Conservation (phyloP, 2,113 vertebrate genomes). For the Hippopotamus amphibius region DNA sequence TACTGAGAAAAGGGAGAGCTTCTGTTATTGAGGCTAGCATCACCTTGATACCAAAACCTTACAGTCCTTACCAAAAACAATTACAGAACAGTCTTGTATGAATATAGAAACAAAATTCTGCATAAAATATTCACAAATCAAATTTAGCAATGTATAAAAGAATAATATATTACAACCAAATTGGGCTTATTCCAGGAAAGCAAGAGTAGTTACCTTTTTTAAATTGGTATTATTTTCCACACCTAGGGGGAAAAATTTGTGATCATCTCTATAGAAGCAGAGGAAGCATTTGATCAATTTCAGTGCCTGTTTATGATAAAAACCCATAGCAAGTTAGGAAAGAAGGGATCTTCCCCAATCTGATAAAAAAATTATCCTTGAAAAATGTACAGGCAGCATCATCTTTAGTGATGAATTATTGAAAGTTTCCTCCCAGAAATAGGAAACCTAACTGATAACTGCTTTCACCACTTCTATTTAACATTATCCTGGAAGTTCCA, state of each 20-base stretch:
- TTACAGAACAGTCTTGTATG: not conserved
- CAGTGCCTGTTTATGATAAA: not conserved
- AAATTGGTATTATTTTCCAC: not conserved
- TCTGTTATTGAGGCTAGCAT: not conserved
- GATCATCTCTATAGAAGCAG: not conserved
- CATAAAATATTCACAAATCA: not conserved
- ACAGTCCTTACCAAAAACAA: not conserved
- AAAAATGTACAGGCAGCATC: not conserved
- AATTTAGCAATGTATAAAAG: not conserved
- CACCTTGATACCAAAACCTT: not conserved
- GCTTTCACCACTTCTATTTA: not conserved
- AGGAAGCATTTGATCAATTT: not conserved
- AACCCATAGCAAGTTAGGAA: not conserved
- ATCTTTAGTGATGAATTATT: not conserved
- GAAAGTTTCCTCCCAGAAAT: not conserved
- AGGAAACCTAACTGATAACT: not conserved
- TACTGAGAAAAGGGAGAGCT: not conserved
- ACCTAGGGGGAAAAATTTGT: not conserved
- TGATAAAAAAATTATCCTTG: not conserved
- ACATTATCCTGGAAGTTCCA: not conserved
- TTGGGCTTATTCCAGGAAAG: not conserved
- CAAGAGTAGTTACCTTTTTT: not conserved
- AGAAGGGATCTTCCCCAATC: not conserved
- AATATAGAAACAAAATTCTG: not conserved
- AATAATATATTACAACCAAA: not conserved